Evolutionary conservation across 2,797 vertebrate species (phyloP), one percentile per base, ranked within the genome.

Genomic region (Triplophysa yarkandensis): DNA sequence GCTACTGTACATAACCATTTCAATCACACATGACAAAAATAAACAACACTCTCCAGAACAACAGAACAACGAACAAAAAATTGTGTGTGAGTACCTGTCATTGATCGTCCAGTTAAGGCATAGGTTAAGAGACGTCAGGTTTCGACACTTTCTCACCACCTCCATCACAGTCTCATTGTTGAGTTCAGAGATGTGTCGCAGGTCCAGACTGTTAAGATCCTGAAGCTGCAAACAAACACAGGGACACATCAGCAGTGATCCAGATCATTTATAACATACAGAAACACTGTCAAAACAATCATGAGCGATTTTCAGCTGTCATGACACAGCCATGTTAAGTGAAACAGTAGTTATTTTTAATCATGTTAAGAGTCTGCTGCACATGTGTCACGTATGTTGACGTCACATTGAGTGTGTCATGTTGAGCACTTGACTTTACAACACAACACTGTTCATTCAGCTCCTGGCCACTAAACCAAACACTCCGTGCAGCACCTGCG

Each of bases 71-170:
- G 10, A 9, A 34, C 32, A 9, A 34, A 9, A 34, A 41, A 16
- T 1, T 41, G 39, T 41, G 39, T 41, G 7, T 6, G 6, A 10
- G 2, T 92, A 98, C 97, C 95, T 95, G 94, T 98, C 97, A 78
- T 98, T 95, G 89, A 99, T 99, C 92, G 95, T 98, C 94, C 96
- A 98, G 90, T 99, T 99, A 88, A 99, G 93, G 90, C 96, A 99
- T 48, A 99, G 95, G 91, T 99, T 99, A 83, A 98, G 94, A 50
- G 97, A 98, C 84, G 93, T 96, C 82, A 99, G 94, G 83, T 93
- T 95, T 85, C 89, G 93, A 90, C 96, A 98, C 86, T 93, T 95
- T 86, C 93, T 96, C 84, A 99, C 97, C 89, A 99, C 94, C 89
- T 98, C 96, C 96, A 98, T 98, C 86, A 98, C 96, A 0, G 97